Evolutionary conservation across 2,113 vertebrate genomes (phyloP), one percentile per base, ranked within the genome.

Genomic region (Megaceryle torquata): DNA sequence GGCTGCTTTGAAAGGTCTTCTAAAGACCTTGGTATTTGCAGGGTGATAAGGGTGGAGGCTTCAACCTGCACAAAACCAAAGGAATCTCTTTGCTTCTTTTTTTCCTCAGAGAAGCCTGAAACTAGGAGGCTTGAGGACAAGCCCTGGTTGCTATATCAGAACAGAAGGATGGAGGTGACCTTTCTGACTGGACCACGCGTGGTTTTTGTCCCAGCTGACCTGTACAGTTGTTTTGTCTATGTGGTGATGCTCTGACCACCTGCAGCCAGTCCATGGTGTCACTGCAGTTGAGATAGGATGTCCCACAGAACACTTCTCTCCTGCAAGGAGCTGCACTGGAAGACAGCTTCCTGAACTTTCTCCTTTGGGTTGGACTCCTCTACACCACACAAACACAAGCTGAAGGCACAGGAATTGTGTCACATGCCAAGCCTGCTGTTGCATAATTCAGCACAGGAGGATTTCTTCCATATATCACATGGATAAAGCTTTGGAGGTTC

Each of bases 351-450:
- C 35, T 44, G 13, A 43, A 5, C 6, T 74, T 8, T 11, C 19
- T 82, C 14, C 17, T 44, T 60, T 72, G 11, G 54, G 39, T 25
- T 50, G 33, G 41, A 13, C 41, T 67, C 64, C 33, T 51, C 39
- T 15, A 41, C 50, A 15, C 17, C 41, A 25, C 0, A 1, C 31
- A 70, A 46, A 41, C 6, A 1, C 3, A 15, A 88, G 69, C 21
- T 1, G 0, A 63, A 48, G 48, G 37, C 22, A 12, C 33, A 0
- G 18, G 12, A 1, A 11, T 17, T 9, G 8, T 4, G n/a, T 1
- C 26, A 28, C 3, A 3, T 11, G 39, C 37, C 50, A 50, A 48
- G 69, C 65, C 20, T 10, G 65, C 20, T 19, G 43, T 10, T 20
- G 28, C 26, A 5, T 24, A 63, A 21, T 35, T 61, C 8, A 3